Evolutionary conservation across 2,888 invertebrate genomes (phyloP).

Genomic region (Euplexia lucipara): DNA sequence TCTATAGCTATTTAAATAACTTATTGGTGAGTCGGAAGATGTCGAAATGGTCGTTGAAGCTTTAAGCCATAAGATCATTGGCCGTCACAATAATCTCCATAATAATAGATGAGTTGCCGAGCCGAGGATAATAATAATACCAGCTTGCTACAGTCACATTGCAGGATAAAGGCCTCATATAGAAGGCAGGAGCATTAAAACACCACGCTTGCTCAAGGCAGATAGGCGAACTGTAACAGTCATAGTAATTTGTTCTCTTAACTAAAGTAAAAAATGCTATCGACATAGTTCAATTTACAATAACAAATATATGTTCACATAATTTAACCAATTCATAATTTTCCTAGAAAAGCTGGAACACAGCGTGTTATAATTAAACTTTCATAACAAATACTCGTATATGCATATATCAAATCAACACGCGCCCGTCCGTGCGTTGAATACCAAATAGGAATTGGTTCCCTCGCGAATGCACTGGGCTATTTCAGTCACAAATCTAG

Average conservation of each 20-base stretch:
- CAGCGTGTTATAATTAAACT: slow-evolving; percentile 45
- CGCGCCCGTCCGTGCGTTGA: slow-evolving; percentile 34
- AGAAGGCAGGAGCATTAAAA: too few species aligned
- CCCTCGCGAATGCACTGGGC: slow-evolving; percentile 61
- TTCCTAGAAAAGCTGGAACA: slow-evolving; percentile 1
- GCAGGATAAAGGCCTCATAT: too few species aligned
- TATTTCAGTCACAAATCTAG: slow-evolving; percentile 79
- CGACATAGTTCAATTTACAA: not conserved
- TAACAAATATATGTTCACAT: not conserved
- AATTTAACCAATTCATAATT: slow-evolving; percentile 2
- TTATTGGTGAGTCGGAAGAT: too few species aligned
- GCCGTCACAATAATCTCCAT: too few species aligned
- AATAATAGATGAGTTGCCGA: too few species aligned
- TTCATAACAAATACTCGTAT: slow-evolving; percentile 49
- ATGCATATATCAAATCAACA: slow-evolving; percentile 29
- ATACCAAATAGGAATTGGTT: slow-evolving; percentile 60
- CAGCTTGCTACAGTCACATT: too few species aligned
- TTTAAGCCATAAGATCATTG: too few species aligned
- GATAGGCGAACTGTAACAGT: too few species aligned
- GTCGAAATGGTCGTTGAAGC: too few species aligned
- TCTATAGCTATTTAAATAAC: not conserved
- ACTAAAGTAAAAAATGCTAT: not conserved
- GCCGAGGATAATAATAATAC: too few species aligned
- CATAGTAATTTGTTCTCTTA: too few species aligned
- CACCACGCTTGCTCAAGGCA: too few species aligned